A percentile compares a stretch with the other conserved stretches of the same genome.
phyloP scores from a whole-genome alignment of 2,113 vertebrate genomes.

The Anolis sagrei region DNA sequence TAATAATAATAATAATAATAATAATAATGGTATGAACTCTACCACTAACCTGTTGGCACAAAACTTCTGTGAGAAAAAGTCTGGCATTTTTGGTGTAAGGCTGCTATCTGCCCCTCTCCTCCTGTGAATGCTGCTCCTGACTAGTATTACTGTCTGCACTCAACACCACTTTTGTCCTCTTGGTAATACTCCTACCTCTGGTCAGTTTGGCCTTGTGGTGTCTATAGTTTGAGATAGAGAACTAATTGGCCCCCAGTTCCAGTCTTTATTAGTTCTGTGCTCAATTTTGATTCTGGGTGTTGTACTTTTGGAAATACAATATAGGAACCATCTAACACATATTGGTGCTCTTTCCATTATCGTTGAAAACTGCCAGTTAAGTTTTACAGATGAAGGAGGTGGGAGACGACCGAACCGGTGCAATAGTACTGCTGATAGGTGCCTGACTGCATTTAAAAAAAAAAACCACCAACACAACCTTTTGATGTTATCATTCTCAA shows the following conservation, averaged over 20 bases:
- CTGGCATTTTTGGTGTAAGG: background rate
- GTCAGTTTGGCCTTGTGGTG: background rate
- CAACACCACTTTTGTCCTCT: background rate
- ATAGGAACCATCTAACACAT: background rate
- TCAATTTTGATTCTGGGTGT: background rate
- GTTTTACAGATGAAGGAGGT: too few species aligned
- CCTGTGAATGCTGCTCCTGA: background rate
- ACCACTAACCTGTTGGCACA: background rate
- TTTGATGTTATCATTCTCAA: background rate
- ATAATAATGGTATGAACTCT: too few species aligned
- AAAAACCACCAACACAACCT: background rate
- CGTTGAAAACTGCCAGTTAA: background rate
- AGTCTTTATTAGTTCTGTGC: background rate
- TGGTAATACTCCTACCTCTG: background rate
- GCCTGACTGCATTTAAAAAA: background rate
- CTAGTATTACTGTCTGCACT: background rate
- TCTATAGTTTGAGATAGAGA: background rate
- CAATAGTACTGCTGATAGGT: background rate
- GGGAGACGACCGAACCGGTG: too few species aligned
- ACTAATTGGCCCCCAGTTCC: background rate
- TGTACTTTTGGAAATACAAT: background rate
- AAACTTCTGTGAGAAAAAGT: background rate
- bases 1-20: too few species aligned
- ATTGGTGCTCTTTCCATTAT: background rate
- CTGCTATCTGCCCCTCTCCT: background rate